Percentiles rank a stretch among this genome's conserved stretches.
phyloP scores from a whole-genome alignment of 1,140 invertebrate genomes.

The Drosophila lini region DNA sequence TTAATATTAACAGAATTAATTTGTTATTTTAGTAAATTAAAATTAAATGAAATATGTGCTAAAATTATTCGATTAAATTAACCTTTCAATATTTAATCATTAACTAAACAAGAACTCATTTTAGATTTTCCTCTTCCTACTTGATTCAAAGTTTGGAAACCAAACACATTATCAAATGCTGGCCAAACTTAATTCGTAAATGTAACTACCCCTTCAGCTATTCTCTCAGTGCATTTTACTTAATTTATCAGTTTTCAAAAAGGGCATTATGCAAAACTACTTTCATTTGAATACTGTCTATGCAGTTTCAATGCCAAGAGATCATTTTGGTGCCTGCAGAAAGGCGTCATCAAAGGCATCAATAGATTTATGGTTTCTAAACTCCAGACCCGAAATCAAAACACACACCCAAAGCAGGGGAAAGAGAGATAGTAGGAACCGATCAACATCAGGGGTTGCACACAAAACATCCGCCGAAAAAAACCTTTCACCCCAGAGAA shows the following conservation, averaged over 20 bases:
- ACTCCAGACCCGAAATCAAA: slow-evolving; percentile 75
- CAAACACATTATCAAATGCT: background rate
- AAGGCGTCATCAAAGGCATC: slow-evolving; percentile 78
- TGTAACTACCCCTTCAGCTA: background rate
- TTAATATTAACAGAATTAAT: background rate
- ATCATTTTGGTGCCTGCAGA: slow-evolving; percentile 76
- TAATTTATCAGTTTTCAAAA: background rate
- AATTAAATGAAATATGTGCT: background rate
- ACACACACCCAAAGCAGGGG: slow-evolving; percentile 52
- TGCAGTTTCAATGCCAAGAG: slow-evolving; percentile 67
- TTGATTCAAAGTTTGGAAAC: background rate
- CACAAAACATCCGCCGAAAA: slow-evolving; percentile 31
- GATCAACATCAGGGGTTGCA: slow-evolving; percentile 54
- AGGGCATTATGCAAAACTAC: slow-evolving; percentile 64
- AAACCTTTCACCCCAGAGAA: slow-evolving; percentile 37
- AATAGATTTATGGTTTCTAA: slow-evolving; percentile 83
- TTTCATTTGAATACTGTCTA: slow-evolving; percentile 61
- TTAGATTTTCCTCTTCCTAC: too few species aligned
- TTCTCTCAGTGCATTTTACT: slow-evolving; percentile 22
- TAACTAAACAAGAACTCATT: background rate
- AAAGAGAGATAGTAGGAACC: slow-evolving; percentile 25
- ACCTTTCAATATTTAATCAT: background rate
- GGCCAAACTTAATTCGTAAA: background rate
- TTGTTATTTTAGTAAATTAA: background rate
- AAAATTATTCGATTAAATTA: background rate